These are phyloP conservation scores for Rhabdomys dilectus DNA, from an alignment of 2,113 vertebrate species.

Conservation along the genomic window DNA sequence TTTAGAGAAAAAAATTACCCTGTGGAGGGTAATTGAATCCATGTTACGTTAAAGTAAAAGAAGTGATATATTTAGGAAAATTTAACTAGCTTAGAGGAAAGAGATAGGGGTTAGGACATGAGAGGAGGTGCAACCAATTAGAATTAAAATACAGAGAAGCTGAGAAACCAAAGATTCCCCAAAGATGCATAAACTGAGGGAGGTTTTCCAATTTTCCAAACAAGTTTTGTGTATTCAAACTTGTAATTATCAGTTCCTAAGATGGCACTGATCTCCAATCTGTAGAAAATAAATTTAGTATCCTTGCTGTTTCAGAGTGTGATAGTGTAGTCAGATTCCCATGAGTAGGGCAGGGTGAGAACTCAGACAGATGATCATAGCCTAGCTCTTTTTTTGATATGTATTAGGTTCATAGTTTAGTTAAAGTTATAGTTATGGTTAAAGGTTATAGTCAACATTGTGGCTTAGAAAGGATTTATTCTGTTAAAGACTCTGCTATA, in stretches of 20 bases:
- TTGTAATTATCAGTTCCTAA: background rate
- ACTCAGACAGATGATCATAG: background rate
- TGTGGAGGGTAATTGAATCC: background rate
- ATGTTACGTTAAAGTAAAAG: background rate
- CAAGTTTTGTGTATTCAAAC: background rate
- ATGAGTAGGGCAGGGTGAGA: background rate
- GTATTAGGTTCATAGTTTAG: background rate
- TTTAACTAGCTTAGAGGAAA: background rate
- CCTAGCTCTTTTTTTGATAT: background rate
- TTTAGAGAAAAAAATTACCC: background rate
- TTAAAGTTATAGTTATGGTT: background rate
- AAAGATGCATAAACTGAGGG: background rate
- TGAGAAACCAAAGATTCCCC: background rate
- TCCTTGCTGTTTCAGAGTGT: background rate
- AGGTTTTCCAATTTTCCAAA: background rate
- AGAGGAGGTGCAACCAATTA: background rate
- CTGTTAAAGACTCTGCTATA: conserved; percentile 49
- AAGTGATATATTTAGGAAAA: background rate
- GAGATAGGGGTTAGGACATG: no score
- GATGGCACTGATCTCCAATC: background rate
- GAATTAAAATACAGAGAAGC: background rate
- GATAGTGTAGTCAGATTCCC: background rate
- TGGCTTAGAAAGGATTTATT: conserved; percentile 69
- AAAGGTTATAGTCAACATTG: conserved; percentile 3
- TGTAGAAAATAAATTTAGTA: background rate